Conservation (phyloP, 2,888 invertebrate genomes). For the Thereva nobilitata region DNA sequence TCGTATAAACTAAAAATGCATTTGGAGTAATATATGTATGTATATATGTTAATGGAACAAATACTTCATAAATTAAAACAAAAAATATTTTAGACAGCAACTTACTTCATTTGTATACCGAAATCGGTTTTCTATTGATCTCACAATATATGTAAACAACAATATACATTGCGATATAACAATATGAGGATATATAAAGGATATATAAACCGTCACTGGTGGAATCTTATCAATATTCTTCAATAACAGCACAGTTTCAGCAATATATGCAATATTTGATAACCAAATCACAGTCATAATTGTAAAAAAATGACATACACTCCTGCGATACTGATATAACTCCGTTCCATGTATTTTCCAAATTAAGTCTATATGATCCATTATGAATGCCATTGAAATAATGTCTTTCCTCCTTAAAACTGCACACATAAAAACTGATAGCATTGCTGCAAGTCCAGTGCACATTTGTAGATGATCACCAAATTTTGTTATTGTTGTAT, state of each 20-base stretch:
- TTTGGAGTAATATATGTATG: no score
- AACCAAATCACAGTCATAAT: no score
- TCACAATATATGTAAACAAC: slow-evolving; percentile 43
- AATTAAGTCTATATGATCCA: no score
- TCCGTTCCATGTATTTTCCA: no score
- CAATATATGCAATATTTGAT: slow-evolving; percentile 48
- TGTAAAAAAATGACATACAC: no score
- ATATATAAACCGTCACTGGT: slow-evolving; percentile 40
- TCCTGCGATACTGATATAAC: no score
- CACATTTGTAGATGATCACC: slow-evolving; percentile 54
- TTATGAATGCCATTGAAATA: slow-evolving; percentile 26
- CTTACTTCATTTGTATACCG: slow-evolving; percentile 50
- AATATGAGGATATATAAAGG: slow-evolving; percentile 50
- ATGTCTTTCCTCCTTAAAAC: slow-evolving; percentile 50
- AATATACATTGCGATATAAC: slow-evolving; percentile 47
- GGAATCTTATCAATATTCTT: slow-evolving; percentile 30
- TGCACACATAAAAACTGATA: slow-evolving; percentile 38
- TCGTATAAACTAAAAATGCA: no score
- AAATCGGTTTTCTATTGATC: slow-evolving; percentile 48
- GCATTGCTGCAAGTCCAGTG: slow-evolving; percentile 50
- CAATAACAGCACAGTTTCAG: slow-evolving; percentile 44
- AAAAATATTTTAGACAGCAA: slow-evolving; percentile 36
- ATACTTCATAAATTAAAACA: no score
- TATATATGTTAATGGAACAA: no score
- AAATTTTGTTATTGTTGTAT: slow-evolving; percentile 52